Evolutionary conservation across 2,113 vertebrate species (phyloP).

Genomic region (Microcebus ravelobensis): DNA sequence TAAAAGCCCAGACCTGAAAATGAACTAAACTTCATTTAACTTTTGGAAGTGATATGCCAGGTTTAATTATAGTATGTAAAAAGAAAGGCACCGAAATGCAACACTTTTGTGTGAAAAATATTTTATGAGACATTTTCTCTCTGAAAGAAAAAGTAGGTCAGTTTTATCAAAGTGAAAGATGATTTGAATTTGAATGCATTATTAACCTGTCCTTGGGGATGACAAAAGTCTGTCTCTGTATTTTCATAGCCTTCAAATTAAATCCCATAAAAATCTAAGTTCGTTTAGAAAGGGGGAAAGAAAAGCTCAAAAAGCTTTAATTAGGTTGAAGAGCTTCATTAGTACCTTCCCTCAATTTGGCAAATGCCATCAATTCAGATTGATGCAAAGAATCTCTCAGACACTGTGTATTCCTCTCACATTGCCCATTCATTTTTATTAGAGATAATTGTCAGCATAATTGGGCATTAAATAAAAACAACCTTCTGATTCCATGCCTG

Average conservation of each 20-base stretch:
- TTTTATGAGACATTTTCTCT: conserved; percentile 76
- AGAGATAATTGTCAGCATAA: not conserved
- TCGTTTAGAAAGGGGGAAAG: not conserved
- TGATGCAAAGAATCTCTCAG: not conserved
- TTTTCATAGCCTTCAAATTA: conserved; percentile 75
- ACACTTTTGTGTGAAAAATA: conserved; percentile 61
- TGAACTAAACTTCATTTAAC: conserved; percentile 77
- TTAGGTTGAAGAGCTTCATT: conserved; percentile 49
- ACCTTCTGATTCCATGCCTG: not conserved
- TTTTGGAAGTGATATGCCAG: conserved; percentile 69
- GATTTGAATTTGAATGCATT: conserved; percentile 70
- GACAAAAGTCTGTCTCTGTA: conserved; percentile 24
- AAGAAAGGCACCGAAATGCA: conserved; percentile 67
- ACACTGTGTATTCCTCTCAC: not conserved
- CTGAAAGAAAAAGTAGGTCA: conserved; percentile 77
- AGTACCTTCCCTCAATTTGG: not conserved
- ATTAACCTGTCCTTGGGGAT: conserved; percentile 77
- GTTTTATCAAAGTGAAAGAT: conserved; percentile 72
- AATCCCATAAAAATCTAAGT: conserved; percentile 26
- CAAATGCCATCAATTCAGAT: not conserved
- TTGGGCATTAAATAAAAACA: conserved; percentile 33
- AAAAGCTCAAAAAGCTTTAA: conserved; percentile 64
- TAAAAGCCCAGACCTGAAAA: conserved; percentile 73
- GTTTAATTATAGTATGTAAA: conserved; percentile 72
- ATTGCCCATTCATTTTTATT: conserved; percentile 49